Evolutionary conservation across 2,888 invertebrate genomes (phyloP).

Genomic region (Agapostemon virescens): DNA sequence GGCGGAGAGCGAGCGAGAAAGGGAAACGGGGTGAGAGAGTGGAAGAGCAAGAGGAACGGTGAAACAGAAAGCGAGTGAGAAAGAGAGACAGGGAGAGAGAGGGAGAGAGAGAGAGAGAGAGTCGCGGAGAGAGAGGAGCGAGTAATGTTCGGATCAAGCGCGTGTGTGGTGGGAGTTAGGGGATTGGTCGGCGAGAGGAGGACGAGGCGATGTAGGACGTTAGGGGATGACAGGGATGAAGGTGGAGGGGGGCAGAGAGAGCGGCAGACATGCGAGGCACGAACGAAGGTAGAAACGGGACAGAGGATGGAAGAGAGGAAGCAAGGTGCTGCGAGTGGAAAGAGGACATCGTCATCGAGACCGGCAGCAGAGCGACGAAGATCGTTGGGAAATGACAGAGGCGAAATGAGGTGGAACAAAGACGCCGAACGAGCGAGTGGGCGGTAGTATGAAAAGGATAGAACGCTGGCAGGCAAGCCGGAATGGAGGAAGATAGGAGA

Average conservation of each 20-base stretch:
- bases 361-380: slow-evolving; percentile 38
- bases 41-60: slow-evolving; percentile 21
- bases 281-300: slow-evolving; percentile 17
- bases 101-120: slow-evolving; percentile 56
- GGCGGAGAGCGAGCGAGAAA: slow-evolving; percentile 47
- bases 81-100: slow-evolving; percentile 37
- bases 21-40: neutral
- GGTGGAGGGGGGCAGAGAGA: slow-evolving; percentile 18
- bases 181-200: slow-evolving; percentile 27
- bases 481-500: slow-evolving; percentile 52
- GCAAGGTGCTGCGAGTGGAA: neutral
- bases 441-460: slow-evolving; percentile 49
- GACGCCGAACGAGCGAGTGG: slow-evolving; percentile 53
- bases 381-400: slow-evolving; percentile 33
- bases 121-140: slow-evolving; percentile 58
- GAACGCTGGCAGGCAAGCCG: slow-evolving; percentile 1
- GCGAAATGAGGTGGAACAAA: slow-evolving; percentile 52
- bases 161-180: slow-evolving; percentile 32
- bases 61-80: slow-evolving; percentile 64
- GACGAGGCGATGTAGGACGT: neutral
- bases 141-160: slow-evolving; percentile 45
- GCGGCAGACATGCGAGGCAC: slow-evolving; percentile 38
- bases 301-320: slow-evolving; percentile 21
- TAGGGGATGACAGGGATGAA: slow-evolving; percentile 41
- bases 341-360: slow-evolving; percentile 10